Conservation (phyloP, 2,113 vertebrate species). For the Phocoena phocoena region DNA sequence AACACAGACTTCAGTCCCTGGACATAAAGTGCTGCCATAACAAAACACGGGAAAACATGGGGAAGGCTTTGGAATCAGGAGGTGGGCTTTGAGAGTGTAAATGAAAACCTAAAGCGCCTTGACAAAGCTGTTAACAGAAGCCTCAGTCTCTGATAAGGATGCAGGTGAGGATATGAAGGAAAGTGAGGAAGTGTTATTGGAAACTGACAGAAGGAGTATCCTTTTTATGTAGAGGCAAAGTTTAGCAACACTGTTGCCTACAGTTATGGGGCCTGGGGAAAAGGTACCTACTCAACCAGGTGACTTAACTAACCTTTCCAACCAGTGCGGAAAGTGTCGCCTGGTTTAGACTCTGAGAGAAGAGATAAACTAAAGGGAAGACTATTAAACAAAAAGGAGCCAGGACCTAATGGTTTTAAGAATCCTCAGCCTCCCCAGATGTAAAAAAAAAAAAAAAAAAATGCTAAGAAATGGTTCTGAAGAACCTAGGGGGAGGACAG, state of each 20-base stretch:
- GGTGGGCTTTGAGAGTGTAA: background rate
- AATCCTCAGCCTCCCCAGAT: background rate
- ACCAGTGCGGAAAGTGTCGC: background rate
- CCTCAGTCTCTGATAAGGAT: background rate
- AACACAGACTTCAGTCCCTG: background rate
- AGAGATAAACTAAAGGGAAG: background rate
- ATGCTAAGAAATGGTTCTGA: background rate
- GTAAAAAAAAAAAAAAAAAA: background rate
- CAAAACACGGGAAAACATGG: background rate
- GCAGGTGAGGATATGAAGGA: background rate
- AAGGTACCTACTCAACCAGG: background rate
- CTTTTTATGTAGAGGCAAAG: background rate
- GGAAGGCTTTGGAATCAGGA: background rate
- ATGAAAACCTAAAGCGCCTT: background rate
- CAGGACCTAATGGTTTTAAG: background rate
- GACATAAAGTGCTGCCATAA: background rate
- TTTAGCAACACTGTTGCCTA: background rate
- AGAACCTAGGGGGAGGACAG: too few relatives aligned
- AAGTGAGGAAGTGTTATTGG: background rate
- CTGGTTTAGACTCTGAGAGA: background rate
- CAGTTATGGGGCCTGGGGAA: rapidly evolving
- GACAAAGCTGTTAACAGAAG: background rate
- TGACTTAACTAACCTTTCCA: background rate
- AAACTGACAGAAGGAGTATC: background rate
- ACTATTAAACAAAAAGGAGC: background rate